phyloP scores from a whole-genome alignment of 2,888 invertebrate species.

The Morpho achilles region DNA sequence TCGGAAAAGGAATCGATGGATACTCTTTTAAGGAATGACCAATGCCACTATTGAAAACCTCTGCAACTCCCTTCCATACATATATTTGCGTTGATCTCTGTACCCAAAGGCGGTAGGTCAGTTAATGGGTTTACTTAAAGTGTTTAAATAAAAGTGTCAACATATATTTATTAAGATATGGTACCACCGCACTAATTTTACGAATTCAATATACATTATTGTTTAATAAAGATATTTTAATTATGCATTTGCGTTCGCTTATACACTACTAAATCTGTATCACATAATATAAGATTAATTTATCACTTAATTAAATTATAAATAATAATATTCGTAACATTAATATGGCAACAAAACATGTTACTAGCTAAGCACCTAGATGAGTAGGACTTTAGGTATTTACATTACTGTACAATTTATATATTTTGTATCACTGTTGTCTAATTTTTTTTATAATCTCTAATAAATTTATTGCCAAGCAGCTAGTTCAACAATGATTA shows the following conservation, averaged over 20 bases:
- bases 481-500: constrained; percentile 60
- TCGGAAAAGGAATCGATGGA: too few relatives aligned
- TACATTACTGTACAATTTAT: constrained; percentile 65
- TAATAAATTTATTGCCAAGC: constrained; percentile 70
- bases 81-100: too few relatives aligned
- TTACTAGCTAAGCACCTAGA: constrained; percentile 75
- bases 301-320: constrained; percentile 71
- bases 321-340: constrained; percentile 74
- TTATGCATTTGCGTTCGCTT: constrained; percentile 35
- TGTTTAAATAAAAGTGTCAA: too few relatives aligned
- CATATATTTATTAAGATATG: too few relatives aligned
- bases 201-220: not conserved
- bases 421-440: constrained; percentile 29
- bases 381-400: constrained; percentile 67
- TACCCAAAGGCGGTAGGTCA: too few relatives aligned
- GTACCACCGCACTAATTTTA: too few relatives aligned
- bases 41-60: too few relatives aligned
- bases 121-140: too few relatives aligned
- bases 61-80: too few relatives aligned
- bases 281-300: constrained; percentile 72
- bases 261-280: constrained; percentile 56
- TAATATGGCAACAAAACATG: constrained; percentile 79
- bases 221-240: constrained; percentile 7
- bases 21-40: too few relatives aligned
- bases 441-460: constrained; percentile 33